phyloP scores from a whole-genome alignment of 2,888 invertebrate genomes.

The Trilocha varians region DNA sequence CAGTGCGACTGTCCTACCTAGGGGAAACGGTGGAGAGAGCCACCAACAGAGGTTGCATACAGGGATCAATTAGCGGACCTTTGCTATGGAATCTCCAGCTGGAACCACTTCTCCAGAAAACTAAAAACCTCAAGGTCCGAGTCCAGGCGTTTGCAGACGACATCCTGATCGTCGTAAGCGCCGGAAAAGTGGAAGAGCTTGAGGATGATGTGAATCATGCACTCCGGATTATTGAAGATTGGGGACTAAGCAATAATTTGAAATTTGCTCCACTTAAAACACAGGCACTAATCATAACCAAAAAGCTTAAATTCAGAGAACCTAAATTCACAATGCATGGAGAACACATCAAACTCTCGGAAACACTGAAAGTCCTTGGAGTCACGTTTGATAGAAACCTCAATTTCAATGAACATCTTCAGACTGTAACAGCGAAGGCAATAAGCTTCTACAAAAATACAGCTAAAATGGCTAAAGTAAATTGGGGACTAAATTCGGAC shows the following conservation, averaged over 20 bases:
- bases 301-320: too few species aligned
- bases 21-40: neutral
- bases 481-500: neutral
- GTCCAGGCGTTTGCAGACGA: constrained; percentile 5
- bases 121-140: constrained; percentile 6
- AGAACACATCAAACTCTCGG: neutral
- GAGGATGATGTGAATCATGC: constrained; percentile 9
- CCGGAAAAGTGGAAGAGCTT: constrained; percentile 4
- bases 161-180: constrained; percentile 7
- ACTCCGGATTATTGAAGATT: constrained; percentile 1
- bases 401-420: constrained; percentile 1
- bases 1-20: neutral
- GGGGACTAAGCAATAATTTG: neutral
- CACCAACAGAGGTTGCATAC: constrained; percentile 7
- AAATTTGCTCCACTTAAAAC: too few species aligned
- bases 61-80: constrained; percentile 1
- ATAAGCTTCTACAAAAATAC: neutral
- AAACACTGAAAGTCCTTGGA: constrained; percentile 3
- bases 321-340: too few species aligned
- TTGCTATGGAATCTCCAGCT: constrained; percentile 12
- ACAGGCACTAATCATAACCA: too few species aligned
- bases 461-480: too few species aligned
- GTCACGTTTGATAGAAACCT: constrained; percentile 4
- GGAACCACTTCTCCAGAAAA: constrained; percentile 5
- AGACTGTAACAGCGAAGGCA: neutral